Evolutionary conservation across 2,797 vertebrate species (phyloP), one percentile per base, ranked within the genome.

Genomic region (Paedocypris micromegethes): DNA sequence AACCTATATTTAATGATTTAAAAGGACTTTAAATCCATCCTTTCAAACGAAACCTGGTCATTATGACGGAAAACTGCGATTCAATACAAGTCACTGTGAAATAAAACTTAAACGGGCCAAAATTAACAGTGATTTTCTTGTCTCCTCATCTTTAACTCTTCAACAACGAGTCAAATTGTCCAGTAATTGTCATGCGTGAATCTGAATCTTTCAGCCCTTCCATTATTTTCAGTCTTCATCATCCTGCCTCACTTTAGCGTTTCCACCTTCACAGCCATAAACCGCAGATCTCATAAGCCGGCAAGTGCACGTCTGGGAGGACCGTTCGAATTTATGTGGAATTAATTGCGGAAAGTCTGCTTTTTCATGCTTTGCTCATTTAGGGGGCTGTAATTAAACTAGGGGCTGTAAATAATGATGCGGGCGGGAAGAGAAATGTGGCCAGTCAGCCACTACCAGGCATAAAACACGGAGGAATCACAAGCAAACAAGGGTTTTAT

Each of bases 351-450:
- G 64, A 78, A 78, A 78, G 69, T 68, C 46, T 50, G 63, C 57
- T 75, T 80, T 75, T 78, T 78, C 72, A 74, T 77, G 75, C 80
- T 73, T 68, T 66, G 66, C 77, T 75, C 68, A 62, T 77, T 80
- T 78, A 77, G 61, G 64, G 69, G 67, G 45, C n/a, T 56, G 39
- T 78, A 78, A 82, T 80, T 79, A 78, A 79, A 82, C 68, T 73
- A 47, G 62, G 42, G 57, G 41, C 54, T 23, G 61, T 72, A 79
- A 76, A 78, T 76, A 75, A 78, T 74, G 75, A 76, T 72, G 70
- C 70, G 74, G 72, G 57, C 58, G 56, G 77, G 64, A 3, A 63
- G 76, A 76, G 49, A 70, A 77, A 82, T 79, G 66, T 38, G 65
- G 55, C 70, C 53, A 55, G 43, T 79, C 72, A 70, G 72, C 61